Evolutionary conservation across 1,140 invertebrate genomes (phyloP).

Genomic region (Pachyrhynchus sulphureomaculatus): DNA sequence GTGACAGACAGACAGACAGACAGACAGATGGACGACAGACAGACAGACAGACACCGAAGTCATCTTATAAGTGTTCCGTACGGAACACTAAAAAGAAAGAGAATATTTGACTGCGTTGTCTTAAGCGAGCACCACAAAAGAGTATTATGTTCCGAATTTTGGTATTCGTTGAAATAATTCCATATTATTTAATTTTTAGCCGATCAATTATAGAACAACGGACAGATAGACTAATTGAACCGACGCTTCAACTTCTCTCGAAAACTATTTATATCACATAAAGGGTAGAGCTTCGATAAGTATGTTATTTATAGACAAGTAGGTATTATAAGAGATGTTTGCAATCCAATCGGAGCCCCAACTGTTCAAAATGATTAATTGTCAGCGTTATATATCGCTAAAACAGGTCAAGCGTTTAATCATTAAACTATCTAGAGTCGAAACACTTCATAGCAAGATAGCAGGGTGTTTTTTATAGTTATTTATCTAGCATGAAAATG

Average conservation of each 20-base stretch:
- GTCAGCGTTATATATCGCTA: background rate
- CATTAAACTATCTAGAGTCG: background rate
- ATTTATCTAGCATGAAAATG: too few relatives aligned
- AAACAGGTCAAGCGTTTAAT: background rate
- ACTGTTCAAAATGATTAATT: slow-evolving; percentile 16
- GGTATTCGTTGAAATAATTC: too few relatives aligned
- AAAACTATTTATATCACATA: background rate
- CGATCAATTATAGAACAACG: background rate
- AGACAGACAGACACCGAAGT: too few relatives aligned
- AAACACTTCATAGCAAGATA: background rate
- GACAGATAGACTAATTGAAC: background rate
- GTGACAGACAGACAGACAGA: too few relatives aligned
- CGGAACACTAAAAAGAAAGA: too few relatives aligned
- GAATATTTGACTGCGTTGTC: too few relatives aligned
- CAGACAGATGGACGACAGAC: too few relatives aligned
- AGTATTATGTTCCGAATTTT: too few relatives aligned
- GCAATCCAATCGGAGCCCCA: slow-evolving; percentile 1
- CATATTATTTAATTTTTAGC: too few relatives aligned
- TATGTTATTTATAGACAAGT: slow-evolving; percentile 21
- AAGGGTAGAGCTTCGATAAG: slow-evolving; percentile 4
- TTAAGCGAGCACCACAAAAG: too few relatives aligned
- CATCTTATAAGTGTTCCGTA: too few relatives aligned
- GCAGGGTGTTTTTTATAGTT: background rate
- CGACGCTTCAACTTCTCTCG: background rate
- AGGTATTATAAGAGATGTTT: slow-evolving; percentile 2